Evolutionary conservation across 64 coral and sea anemone genomes (phyloP).

Genomic region (Astreopora myriophthalma): DNA sequence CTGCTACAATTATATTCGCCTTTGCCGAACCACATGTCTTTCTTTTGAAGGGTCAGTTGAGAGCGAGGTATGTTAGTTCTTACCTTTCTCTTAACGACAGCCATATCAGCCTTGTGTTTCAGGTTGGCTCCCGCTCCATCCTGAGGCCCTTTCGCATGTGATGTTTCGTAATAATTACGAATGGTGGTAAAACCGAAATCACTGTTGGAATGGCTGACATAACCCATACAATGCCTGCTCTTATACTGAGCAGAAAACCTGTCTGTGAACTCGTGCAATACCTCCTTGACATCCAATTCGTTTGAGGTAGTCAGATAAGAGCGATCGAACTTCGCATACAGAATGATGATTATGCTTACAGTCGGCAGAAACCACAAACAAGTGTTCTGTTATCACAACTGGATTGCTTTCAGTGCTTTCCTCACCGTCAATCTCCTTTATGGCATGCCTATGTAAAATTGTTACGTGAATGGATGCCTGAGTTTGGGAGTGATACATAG

Average conservation of each 20-base stretch:
- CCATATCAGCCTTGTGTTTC: slow-evolving; percentile 41
- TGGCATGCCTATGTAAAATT: slow-evolving; percentile 23
- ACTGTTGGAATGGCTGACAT: background rate
- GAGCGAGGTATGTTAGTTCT: background rate
- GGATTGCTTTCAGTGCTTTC: background rate
- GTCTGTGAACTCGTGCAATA: slow-evolving; percentile 25
- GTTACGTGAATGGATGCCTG: slow-evolving; percentile 28
- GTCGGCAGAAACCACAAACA: slow-evolving; percentile 29
- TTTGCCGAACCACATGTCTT: too few relatives aligned
- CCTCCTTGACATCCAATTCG: background rate
- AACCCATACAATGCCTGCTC: slow-evolving; percentile 36
- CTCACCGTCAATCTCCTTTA: background rate
- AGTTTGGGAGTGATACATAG: background rate
- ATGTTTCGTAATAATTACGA: slow-evolving; percentile 36
- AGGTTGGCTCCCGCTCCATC: slow-evolving; percentile 22
- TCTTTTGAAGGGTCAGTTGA: too few relatives aligned
- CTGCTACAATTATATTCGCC: too few relatives aligned
- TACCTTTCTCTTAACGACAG: background rate
- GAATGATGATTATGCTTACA: background rate
- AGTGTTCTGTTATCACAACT: background rate
- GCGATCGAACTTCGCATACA: background rate
- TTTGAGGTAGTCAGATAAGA: background rate
- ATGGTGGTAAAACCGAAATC: slow-evolving; percentile 19
- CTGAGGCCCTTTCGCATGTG: slow-evolving; percentile 45
- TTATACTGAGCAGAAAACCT: slow-evolving; percentile 14